Percentiles rank a stretch among this genome's conserved stretches.
phyloP scores from a whole-genome alignment of 1,140 invertebrate species.

The Drosophila lacertosa region DNA sequence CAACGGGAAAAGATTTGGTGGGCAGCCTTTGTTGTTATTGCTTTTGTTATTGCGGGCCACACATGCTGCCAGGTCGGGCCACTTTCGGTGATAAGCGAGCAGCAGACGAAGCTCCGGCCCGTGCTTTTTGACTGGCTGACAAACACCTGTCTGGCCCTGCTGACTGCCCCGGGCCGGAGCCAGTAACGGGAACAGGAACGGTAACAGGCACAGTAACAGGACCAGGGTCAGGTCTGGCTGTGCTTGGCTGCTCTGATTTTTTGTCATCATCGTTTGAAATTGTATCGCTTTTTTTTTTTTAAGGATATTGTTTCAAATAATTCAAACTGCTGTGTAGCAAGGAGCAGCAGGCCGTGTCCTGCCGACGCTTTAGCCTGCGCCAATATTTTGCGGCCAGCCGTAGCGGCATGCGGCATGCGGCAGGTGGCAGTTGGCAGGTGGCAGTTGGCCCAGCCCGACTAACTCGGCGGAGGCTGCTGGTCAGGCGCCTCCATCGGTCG shows the following conservation, averaged over 20 bases:
- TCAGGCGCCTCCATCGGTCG: conserved; percentile 62
- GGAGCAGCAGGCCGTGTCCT: conserved; percentile 29
- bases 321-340: conserved; percentile 69
- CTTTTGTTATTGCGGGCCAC: conserved; percentile 58
- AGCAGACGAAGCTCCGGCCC: conserved; percentile 30
- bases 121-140: conserved; percentile 46
- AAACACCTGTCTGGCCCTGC: conserved; percentile 75
- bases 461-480: conserved; percentile 16
- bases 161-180: conserved; percentile 3
- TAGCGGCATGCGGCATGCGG: background rate
- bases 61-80: conserved; percentile 29
- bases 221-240: background rate
- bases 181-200: background rate
- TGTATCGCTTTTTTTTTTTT: conserved; percentile 81
- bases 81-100: conserved; percentile 69
- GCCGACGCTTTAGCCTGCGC: conserved; percentile 31
- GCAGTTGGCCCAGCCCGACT: background rate
- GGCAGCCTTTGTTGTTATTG: conserved; percentile 44
- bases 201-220: background rate
- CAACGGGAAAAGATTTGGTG: conserved; percentile 28
- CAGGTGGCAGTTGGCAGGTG: too few species aligned
- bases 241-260: conserved; percentile 56
- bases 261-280: conserved; percentile 77
- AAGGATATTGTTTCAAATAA: conserved; percentile 84
- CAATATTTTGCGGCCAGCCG: conserved; percentile 70